Base-by-base conservation (phyloP, 1,140 invertebrate species). In the Papilio glaucus region DNA sequence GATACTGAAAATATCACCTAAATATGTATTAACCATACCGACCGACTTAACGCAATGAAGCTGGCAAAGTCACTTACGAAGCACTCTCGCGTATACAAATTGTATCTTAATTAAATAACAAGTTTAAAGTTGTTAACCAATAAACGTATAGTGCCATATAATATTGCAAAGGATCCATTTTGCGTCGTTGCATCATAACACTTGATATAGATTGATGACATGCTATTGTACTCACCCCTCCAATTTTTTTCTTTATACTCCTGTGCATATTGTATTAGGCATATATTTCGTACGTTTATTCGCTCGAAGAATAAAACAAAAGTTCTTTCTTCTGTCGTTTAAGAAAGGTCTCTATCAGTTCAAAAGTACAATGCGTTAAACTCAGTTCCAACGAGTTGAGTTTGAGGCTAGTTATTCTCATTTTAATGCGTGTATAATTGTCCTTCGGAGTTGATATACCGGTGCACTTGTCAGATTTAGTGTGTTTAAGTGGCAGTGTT, bases 151-250 rank as follows among this genome's bases (percentile, higher is more conserved):
- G 75, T 74, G 76, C 77, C 80, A 82, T 84, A 82, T 74, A 76
- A 81, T 84, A 84, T 88, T 83, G 84, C 87, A 82, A 85, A 85
- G 78, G 81, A 80, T 71, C 73, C 74, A 53, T 53, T 83, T 86
- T 89, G 82, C 82, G 86, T 77, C 77, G 70, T 72, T 84, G 84
- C 82, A 83, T 75, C 76, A 81, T 84, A 75, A 60, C 61, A 76
- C 76, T 86, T 89, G 80, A 91, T 90, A 77, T 78, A 83, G 84
- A 91, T 91, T 91, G 89, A 91, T 89, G 83, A 80, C 80, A 72
- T 77, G 72, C 75, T 77, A 77, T 79, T 42, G 21, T 42, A 65
- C 21, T 63, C 61, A 63, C 61, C 18, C 45, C n/a, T 37, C 37
- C 24, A 37, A 37, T 33, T 29, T 61, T 63, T 63, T 37, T 63